These are phyloP conservation scores for Fratercula arctica DNA, from an alignment of 2,797 vertebrate species.

Conservation along the genomic window DNA sequence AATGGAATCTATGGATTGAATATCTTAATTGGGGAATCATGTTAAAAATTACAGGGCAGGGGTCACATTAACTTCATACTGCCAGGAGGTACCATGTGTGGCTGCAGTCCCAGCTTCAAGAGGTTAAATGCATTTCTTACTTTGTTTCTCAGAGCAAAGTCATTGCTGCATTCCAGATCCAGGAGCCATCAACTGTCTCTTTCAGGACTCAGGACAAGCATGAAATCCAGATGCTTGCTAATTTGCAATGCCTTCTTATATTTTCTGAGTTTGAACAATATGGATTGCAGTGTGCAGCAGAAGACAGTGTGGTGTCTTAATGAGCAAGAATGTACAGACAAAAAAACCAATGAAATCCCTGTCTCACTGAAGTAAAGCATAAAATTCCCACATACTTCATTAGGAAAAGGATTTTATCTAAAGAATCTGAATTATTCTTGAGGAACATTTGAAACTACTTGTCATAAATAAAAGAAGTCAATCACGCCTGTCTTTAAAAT, in stretches of 20 bases:
- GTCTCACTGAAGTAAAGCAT: neutral
- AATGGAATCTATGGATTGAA: neutral
- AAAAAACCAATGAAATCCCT: neutral
- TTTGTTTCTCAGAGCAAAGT: slow-evolving; percentile 5
- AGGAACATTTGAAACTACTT: slow-evolving; percentile 48
- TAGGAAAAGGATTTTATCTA: neutral
- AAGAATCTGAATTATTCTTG: slow-evolving; percentile 1
- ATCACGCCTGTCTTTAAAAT: slow-evolving; percentile 61
- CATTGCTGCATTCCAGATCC: slow-evolving; percentile 3
- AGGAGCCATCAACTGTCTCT: neutral
- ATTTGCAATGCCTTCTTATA: slow-evolving; percentile 8
- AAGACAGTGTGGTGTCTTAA: neutral
- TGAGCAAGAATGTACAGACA: neutral
- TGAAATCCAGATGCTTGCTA: slow-evolving; percentile 58
- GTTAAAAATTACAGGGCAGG: slow-evolving; percentile 4
- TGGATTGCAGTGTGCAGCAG: neutral
- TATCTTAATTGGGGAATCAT: neutral
- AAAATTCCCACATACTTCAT: neutral
- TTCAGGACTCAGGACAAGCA: slow-evolving; percentile 32
- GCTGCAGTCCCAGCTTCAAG: neutral
- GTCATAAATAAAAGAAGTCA: slow-evolving; percentile 52
- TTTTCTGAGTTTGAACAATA: slow-evolving; percentile 5
- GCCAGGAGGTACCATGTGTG: neutral
- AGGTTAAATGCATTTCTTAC: slow-evolving; percentile 14
- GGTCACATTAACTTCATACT: neutral